These are phyloP conservation scores for Agonopterix arenella DNA, from an alignment of 2,888 invertebrate genomes.

Conservation along the genomic window DNA sequence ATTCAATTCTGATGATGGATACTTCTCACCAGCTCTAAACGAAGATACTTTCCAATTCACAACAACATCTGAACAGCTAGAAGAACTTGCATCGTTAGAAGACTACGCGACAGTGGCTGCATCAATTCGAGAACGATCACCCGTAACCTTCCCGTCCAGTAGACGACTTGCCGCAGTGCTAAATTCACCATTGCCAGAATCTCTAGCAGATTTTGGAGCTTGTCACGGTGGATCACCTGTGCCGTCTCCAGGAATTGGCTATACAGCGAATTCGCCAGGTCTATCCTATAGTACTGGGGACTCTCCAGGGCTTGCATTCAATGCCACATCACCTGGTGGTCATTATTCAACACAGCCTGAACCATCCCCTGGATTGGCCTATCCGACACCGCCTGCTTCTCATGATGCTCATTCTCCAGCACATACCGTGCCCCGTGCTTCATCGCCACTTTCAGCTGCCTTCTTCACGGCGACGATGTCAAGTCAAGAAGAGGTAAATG, in stretches of 20 bases:
- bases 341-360: constrained; percentile 61
- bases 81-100: constrained; percentile 78
- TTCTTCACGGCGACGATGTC: constrained; percentile 91
- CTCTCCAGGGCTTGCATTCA: constrained; percentile 58
- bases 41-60: constrained; percentile 86
- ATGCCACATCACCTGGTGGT: constrained; percentile 58
- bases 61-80: constrained; percentile 78
- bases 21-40: constrained; percentile 81
- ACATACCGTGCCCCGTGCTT: constrained; percentile 81
- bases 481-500: constrained; percentile 83
- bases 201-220: constrained; percentile 88
- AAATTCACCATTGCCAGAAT: constrained; percentile 87
- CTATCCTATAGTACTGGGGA: constrained; percentile 86
- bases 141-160: constrained; percentile 80
- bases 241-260: constrained; percentile 72
- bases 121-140: constrained; percentile 75
- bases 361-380: constrained; percentile 84
- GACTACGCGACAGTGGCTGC: constrained; percentile 78
- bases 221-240: constrained; percentile 80
- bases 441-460: constrained; percentile 88
- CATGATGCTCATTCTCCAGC: constrained; percentile 87
- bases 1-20: constrained; percentile 79
- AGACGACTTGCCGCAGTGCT: constrained; percentile 86
- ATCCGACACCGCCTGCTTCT: constrained; percentile 92
- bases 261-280: constrained; percentile 75